A percentile compares a stretch with the other conserved stretches of the same genome.
Conservation (phyloP, 30 jellyfish, hydroid and myxozoan species). For the Cassiopea xamachana region DNA sequence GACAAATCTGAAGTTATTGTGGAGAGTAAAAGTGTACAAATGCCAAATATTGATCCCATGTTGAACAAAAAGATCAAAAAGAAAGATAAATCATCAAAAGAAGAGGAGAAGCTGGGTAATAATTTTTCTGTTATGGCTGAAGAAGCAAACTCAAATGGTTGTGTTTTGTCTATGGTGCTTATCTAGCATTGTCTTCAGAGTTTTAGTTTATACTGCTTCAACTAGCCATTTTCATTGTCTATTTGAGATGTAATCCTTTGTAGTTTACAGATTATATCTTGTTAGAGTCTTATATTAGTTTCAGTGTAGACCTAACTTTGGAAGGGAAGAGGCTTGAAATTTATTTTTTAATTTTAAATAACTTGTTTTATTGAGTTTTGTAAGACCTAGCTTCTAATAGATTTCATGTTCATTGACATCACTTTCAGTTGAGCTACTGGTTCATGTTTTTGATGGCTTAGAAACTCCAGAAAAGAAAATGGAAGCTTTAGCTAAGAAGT, state of each 20-base stretch:
- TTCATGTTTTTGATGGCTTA: slow-evolving; percentile 97
- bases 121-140: neutral
- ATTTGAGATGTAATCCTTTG: no score
- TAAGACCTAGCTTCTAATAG: neutral
- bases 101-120: slow-evolving; percentile 65
- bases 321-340: no score
- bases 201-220: no score
- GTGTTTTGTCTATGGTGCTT: no score
- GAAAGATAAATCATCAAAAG: slow-evolving; percentile 64
- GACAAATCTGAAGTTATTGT: neutral
- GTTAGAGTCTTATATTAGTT: no score
- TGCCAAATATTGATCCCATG: slow-evolving; percentile 22
- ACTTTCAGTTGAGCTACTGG: slow-evolving; percentile 85
- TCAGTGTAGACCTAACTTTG: no score
- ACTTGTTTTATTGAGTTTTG: no score
- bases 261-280: no score
- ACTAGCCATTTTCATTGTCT: no score
- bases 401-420: neutral
- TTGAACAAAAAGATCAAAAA: slow-evolving; percentile 45
- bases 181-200: no score
- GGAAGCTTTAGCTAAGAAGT: slow-evolving; percentile 98
- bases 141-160: neutral
- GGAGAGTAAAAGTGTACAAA: slow-evolving; percentile 64
- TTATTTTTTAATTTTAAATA: no score
- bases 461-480: slow-evolving; percentile 96